Evolutionary conservation across 2,113 vertebrate species (phyloP).

Genomic region (Marcusenius ussheri): DNA sequence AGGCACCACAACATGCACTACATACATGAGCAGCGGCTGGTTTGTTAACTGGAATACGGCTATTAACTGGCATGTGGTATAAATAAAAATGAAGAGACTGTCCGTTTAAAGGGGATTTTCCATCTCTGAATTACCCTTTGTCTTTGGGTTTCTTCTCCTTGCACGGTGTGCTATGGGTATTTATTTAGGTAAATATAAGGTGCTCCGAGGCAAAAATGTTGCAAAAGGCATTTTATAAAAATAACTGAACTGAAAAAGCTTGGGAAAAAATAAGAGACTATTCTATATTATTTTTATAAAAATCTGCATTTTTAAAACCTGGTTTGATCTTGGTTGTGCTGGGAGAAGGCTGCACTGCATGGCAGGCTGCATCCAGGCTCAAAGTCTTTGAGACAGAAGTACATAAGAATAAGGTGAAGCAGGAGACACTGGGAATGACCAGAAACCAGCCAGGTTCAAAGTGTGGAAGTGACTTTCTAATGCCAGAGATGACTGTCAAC

Average conservation of each 20-base stretch:
- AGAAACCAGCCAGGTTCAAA: not conserved
- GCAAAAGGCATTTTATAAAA: not conserved
- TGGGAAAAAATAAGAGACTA: not conserved
- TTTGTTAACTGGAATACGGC: not conserved
- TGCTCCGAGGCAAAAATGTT: not conserved
- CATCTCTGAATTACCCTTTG: not conserved
- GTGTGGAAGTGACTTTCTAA: not conserved
- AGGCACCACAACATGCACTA: not conserved
- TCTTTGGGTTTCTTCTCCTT: not conserved
- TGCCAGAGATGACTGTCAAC: not conserved
- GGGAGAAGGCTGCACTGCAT: not conserved
- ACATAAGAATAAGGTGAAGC: not conserved
- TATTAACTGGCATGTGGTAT: not conserved
- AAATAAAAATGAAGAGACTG: not conserved
- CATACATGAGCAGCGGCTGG: not conserved
- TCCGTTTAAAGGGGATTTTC: not conserved
- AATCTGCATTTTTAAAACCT: not conserved
- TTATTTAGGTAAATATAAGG: not conserved
- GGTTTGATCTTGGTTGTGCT: not conserved
- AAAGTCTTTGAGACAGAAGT: not conserved
- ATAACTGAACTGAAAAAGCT: not conserved
- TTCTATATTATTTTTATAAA: not conserved
- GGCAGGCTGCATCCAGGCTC: not conserved
- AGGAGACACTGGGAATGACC: not conserved
- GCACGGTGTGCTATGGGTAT: not conserved